phyloP scores from a whole-genome alignment of 2,797 vertebrate genomes.

The Arremon aurantiirostris region DNA sequence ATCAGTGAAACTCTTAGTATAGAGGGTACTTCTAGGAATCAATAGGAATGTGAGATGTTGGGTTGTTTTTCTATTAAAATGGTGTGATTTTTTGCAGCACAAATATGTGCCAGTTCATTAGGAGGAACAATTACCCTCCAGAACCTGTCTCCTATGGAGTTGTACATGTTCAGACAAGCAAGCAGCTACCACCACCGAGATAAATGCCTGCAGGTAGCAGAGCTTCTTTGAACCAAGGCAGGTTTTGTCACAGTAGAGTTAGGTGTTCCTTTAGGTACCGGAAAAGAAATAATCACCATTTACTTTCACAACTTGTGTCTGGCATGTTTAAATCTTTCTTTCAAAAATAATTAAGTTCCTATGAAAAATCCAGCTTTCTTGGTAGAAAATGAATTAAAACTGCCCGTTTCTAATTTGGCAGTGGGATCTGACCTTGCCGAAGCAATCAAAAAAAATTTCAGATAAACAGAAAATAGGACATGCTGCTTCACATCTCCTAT shows the following conservation, averaged over 20 bases:
- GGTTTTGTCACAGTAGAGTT: neutral
- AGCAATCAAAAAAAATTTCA: neutral
- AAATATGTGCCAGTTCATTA: neutral
- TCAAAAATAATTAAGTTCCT: neutral
- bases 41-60: neutral
- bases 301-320: neutral
- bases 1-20: neutral
- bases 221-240: neutral
- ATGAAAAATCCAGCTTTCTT: neutral
- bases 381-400: neutral
- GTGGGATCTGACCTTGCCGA: neutral
- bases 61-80: neutral
- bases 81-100: neutral
- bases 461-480: neutral
- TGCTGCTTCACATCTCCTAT: neutral
- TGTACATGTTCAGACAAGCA: neutral
- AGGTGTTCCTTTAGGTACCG: neutral
- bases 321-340: neutral
- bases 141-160: neutral
- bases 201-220: neutral
- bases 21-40: neutral
- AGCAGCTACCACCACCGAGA: neutral
- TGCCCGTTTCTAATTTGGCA: neutral
- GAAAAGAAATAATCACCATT: neutral
- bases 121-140: neutral